Evolutionary conservation across 2,113 vertebrate species (phyloP).

Genomic region (Hypanus sabinus): DNA sequence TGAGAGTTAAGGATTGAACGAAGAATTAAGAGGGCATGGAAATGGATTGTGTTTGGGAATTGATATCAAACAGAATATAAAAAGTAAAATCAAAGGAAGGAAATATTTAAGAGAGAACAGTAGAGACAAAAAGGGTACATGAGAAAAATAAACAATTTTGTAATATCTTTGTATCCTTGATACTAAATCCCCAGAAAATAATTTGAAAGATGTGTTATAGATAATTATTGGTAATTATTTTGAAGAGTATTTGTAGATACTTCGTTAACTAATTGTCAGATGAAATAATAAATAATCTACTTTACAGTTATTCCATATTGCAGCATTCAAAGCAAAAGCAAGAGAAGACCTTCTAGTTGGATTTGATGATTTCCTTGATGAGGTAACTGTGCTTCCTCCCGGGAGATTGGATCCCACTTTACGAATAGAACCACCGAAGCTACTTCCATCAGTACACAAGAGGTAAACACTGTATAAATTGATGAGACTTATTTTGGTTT

Average conservation of each 20-base stretch:
- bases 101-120: too few relatives aligned
- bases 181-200: neutral
- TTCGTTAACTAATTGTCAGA: neutral
- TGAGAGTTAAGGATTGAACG: too few relatives aligned
- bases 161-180: neutral
- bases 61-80: too few relatives aligned
- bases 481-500: neutral
- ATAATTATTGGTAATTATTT: conserved; percentile 1
- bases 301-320: conserved; percentile 57
- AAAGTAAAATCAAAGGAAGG: too few relatives aligned
- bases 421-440: conserved; percentile 53
- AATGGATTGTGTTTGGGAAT: too few relatives aligned
- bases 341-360: conserved; percentile 54
- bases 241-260: neutral
- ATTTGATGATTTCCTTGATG: conserved; percentile 57
- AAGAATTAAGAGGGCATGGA: too few relatives aligned
- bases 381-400: conserved; percentile 62
- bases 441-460: conserved; percentile 47
- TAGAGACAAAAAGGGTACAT: too few relatives aligned
- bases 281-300: conserved; percentile 13
- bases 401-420: conserved; percentile 59
- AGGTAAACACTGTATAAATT: conserved; percentile 49
- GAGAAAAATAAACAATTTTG: too few relatives aligned
- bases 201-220: neutral
- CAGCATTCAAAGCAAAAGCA: conserved; percentile 49